A percentile compares a stretch with the other conserved stretches of the same genome.
These are phyloP conservation scores for Diadophis punctatus DNA, from an alignment of 2,113 vertebrate species.

Conservation along the genomic window DNA sequence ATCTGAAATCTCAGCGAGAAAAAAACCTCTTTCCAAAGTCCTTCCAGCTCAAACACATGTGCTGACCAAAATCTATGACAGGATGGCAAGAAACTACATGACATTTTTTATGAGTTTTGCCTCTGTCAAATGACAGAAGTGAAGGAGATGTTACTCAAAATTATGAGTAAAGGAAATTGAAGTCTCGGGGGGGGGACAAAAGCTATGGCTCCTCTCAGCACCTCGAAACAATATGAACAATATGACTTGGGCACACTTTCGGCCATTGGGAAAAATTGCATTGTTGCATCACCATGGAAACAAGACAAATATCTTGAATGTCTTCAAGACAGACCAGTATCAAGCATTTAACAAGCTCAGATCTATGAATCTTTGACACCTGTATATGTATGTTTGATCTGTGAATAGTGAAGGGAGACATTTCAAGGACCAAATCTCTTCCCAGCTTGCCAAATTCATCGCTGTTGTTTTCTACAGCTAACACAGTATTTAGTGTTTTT, in stretches of 20 bases:
- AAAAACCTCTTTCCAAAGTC: background rate
- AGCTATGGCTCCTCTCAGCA: background rate
- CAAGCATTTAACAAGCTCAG: background rate
- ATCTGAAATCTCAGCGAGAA: background rate
- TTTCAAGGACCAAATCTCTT: background rate
- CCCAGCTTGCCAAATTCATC: background rate
- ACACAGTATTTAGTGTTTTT: background rate
- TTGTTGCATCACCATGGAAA: background rate
- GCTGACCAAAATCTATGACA: background rate
- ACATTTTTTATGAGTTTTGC: background rate
- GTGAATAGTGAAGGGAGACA: background rate
- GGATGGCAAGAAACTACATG: background rate
- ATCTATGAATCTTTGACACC: background rate
- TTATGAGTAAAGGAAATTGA: background rate
- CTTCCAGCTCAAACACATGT: background rate
- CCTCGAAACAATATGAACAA: background rate
- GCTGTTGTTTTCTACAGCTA: conserved; percentile 15
- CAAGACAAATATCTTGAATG: background rate
- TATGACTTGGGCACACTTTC: background rate
- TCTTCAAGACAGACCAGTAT: conserved; percentile 12
- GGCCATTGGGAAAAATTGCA: background rate
- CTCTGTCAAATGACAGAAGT: background rate
- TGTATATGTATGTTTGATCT: background rate
- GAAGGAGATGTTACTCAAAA: background rate
- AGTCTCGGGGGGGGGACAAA: background rate